Percentiles rank a stretch among this genome's conserved stretches.
Conservation (phyloP, 2,888 invertebrate genomes). For the Micoletzkya japonica region DNA sequence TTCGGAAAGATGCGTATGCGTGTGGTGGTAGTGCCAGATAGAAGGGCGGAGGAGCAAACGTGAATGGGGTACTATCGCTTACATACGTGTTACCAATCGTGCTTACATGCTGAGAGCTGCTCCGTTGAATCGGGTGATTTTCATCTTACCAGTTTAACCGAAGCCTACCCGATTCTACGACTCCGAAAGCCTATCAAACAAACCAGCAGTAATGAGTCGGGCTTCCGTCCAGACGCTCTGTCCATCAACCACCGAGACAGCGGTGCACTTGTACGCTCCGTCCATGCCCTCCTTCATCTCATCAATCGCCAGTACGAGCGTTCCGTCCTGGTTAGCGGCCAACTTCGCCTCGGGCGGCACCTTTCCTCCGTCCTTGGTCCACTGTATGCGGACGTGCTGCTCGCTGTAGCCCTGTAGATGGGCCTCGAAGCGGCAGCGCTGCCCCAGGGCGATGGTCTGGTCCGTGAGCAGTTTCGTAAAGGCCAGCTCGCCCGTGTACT, state of each 20-base stretch:
- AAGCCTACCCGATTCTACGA: background rate
- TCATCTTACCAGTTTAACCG: background rate
- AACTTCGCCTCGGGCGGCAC: conserved; percentile 35
- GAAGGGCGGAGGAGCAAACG: too few relatives aligned
- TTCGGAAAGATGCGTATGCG: too few relatives aligned
- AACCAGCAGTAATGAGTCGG: conserved; percentile 35
- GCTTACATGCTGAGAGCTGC: too few relatives aligned
- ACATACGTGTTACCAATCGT: too few relatives aligned
- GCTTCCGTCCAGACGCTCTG: conserved; percentile 41
- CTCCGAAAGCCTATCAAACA: too few relatives aligned
- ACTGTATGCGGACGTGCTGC: conserved; percentile 37
- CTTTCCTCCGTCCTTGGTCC: conserved; percentile 42
- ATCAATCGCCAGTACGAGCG: conserved; percentile 72
- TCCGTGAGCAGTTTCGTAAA: conserved; percentile 37
- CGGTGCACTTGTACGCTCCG: conserved; percentile 70
- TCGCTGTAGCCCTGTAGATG: conserved; percentile 4
- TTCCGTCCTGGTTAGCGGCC: conserved; percentile 37
- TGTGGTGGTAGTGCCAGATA: too few relatives aligned
- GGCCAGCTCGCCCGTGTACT: conserved; percentile 1
- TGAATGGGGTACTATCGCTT: too few relatives aligned
- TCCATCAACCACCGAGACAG: background rate
- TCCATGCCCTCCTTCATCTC: conserved; percentile 76
- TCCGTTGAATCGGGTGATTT: too few relatives aligned
- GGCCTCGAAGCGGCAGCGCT: conserved; percentile 15
- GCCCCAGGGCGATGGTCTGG: conserved; percentile 27